A percentile compares a stretch with the other conserved stretches of the same genome.
phyloP scores from a whole-genome alignment of 2,797 vertebrate species.

The Acanthurus tractus region DNA sequence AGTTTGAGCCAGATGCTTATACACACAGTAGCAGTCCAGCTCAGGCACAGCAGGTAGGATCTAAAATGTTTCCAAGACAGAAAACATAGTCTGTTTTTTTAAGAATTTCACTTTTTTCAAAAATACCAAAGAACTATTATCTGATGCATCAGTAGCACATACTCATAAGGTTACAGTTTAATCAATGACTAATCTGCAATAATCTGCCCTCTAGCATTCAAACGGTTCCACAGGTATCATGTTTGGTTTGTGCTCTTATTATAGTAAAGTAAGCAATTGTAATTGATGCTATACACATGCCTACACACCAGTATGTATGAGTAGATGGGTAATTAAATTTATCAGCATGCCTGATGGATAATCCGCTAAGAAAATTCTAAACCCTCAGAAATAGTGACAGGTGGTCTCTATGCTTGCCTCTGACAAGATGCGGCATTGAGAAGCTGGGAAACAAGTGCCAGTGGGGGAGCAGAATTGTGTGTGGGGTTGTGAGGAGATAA shows the following conservation, averaged over 20 bases:
- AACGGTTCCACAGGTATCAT: background rate
- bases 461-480: constrained; percentile 15
- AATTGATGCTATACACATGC: background rate
- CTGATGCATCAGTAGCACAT: constrained; percentile 2
- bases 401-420: constrained; percentile 22
- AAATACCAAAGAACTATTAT: constrained; percentile 16
- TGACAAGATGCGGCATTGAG: constrained; percentile 24
- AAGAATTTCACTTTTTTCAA: constrained; percentile 18
- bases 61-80: constrained; percentile 18
- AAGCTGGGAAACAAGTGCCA: constrained; percentile 19
- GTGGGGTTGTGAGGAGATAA: constrained; percentile 36
- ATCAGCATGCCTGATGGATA: constrained; percentile 16
- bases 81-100: background rate
- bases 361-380: constrained; percentile 38
- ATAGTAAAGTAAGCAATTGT: background rate
- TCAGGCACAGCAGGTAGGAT: background rate
- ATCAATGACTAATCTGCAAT: background rate
- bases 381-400: constrained; percentile 39
- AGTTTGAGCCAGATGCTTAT: constrained; percentile 29
- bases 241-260: background rate
- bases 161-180: constrained; percentile 11
- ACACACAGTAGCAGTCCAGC: constrained; percentile 7
- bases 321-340: constrained; percentile 14
- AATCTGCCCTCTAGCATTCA: background rate
- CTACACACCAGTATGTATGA: background rate